Percentiles rank a stretch among this genome's conserved stretches.
These are phyloP conservation scores for Dendrolimus houi DNA, from an alignment of 2,888 invertebrate genomes.

Conservation along the genomic window DNA sequence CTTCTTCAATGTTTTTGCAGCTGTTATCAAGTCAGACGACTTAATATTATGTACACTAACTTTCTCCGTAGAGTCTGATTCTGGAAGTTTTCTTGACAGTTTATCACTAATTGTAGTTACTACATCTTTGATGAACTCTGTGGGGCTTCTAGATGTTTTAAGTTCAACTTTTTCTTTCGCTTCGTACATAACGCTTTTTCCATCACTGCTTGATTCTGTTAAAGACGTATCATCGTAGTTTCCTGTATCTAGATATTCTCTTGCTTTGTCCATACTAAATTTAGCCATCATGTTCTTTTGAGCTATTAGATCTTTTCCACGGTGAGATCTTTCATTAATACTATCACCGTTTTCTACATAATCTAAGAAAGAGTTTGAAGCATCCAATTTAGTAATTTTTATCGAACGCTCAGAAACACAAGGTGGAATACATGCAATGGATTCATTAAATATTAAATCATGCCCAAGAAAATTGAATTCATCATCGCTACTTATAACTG, in stretches of 20 bases:
- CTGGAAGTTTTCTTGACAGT: conserved; percentile 29
- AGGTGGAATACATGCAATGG: conserved; percentile 56
- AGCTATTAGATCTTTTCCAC: conserved; percentile 46
- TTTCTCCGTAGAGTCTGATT: conserved; percentile 28
- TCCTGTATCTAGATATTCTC: conserved; percentile 59
- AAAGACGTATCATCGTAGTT: conserved; percentile 59
- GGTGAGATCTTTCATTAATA: conserved; percentile 48
- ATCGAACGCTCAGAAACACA: conserved; percentile 57
- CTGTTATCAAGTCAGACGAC: conserved; percentile 45
- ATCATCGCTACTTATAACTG: conserved; percentile 62
- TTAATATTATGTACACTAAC: conserved; percentile 49
- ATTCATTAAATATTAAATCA: conserved; percentile 58
- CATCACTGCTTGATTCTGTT: conserved; percentile 63
- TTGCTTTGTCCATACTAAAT: conserved; percentile 56
- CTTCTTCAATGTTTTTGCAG: conserved; percentile 44
- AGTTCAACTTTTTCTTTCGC: conserved; percentile 22
- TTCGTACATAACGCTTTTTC: conserved; percentile 42
- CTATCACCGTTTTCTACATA: conserved; percentile 56
- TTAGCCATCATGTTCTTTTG: conserved; percentile 68
- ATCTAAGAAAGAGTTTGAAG: conserved; percentile 56
- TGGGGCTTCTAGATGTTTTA: conserved; percentile 35
- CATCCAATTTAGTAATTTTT: conserved; percentile 47
- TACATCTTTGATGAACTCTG: conserved; percentile 40
- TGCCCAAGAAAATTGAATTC: conserved; percentile 64
- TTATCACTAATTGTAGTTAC: conserved; percentile 43